phyloP scores from a whole-genome alignment of 2,113 vertebrate species.

The Motacilla alba region DNA sequence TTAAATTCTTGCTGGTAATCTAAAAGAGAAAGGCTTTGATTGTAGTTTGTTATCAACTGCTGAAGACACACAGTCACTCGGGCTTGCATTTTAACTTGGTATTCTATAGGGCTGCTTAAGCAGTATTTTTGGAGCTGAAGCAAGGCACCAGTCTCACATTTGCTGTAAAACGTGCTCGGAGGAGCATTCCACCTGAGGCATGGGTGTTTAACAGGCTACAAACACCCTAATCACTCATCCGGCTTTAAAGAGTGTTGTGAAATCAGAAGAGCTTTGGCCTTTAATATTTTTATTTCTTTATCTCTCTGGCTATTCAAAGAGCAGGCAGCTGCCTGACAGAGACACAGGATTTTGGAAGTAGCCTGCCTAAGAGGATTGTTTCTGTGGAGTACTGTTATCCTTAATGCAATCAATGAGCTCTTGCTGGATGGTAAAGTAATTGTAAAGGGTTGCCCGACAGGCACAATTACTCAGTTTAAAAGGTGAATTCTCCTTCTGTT shows the following conservation, averaged over 20 bases:
- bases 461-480: constrained; percentile 64
- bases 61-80: constrained; percentile 1
- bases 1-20: constrained; percentile 42
- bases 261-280: constrained; percentile 17
- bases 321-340: background rate
- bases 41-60: constrained; percentile 33
- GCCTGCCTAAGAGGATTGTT: constrained; percentile 26
- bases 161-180: background rate
- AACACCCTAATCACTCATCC: background rate
- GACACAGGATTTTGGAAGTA: background rate
- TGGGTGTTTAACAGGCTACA: constrained; percentile 5
- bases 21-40: constrained; percentile 41
- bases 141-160: background rate
- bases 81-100: constrained; percentile 54
- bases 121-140: background rate
- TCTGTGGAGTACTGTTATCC: constrained; percentile 21
- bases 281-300: constrained; percentile 58
- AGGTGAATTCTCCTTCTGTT: constrained; percentile 66
- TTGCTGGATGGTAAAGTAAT: constrained; percentile 37
- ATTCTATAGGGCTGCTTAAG: constrained; percentile 10
- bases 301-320: constrained; percentile 1
- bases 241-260: background rate
- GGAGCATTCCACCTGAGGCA: constrained; percentile 38
- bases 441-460: constrained; percentile 51
- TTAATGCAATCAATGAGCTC: constrained; percentile 41